These are phyloP conservation scores for Hirudo medicinalis DNA, from an alignment of 1,140 invertebrate genomes.

Conservation along the genomic window DNA sequence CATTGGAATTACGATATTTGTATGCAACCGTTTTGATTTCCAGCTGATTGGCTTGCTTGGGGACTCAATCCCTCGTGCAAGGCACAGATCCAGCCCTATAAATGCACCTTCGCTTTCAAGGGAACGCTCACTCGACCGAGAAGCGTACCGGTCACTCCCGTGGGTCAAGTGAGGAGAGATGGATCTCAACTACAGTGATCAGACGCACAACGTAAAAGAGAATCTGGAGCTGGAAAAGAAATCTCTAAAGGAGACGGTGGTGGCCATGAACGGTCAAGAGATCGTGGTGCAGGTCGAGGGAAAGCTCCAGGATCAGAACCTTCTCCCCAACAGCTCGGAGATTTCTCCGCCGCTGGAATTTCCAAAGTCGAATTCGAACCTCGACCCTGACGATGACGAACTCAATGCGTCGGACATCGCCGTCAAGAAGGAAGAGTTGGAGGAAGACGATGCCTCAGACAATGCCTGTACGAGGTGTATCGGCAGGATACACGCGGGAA, in stretches of 20 bases:
- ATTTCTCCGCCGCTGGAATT: neutral
- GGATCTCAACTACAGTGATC: too few species aligned
- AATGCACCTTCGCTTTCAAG: too few species aligned
- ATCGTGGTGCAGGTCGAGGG: neutral
- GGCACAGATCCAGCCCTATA: too few species aligned
- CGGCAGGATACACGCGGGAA: constrained; percentile 11
- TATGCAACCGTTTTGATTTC: too few species aligned
- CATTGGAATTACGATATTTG: too few species aligned
- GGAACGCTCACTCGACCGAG: too few species aligned
- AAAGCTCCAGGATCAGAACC: neutral
- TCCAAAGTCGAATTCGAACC: neutral
- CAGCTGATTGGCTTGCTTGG: too few species aligned
- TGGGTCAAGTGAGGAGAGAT: too few species aligned
- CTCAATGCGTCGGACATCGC: too few species aligned
- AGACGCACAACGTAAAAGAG: neutral
- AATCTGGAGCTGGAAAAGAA: neutral
- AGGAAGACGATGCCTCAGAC: neutral
- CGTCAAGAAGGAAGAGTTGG: too few species aligned
- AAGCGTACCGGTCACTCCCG: too few species aligned
- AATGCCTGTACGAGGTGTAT: constrained; percentile 14
- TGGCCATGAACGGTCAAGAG: constrained; percentile 7
- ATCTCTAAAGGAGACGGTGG: neutral
- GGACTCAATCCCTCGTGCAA: too few species aligned
- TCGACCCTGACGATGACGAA: neutral
- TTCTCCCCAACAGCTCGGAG: neutral